Evolutionary conservation across 1,140 invertebrate species (phyloP), one percentile per base, ranked within the genome.

Genomic region (Trachymyrmex cornetzi): DNA sequence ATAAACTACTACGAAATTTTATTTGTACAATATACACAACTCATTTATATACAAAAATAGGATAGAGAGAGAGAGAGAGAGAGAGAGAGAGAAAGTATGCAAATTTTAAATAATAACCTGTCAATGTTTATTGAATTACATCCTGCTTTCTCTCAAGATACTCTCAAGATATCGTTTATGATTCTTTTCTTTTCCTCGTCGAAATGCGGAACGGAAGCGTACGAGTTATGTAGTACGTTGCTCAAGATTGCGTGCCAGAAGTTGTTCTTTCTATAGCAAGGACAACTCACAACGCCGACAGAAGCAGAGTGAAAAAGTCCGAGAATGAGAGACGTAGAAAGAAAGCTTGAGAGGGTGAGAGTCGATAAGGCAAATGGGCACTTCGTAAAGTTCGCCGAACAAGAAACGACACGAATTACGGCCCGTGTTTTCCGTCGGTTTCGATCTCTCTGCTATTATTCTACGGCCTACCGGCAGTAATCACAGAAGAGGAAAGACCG

Each of bases 351-450:
- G 74, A 85, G 74, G 66, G 87, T 87, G 89, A 87, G 85, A 93
- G 89, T 92, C 93, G 92, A 94, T 94, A 94, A 94, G 91, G 86
- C 87, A 91, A 93, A 93, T 92, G 87, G 89, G 87, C 87, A 91
- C 91, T 94, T 92, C 84, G 88, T 91, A 89, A 91, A 92, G 89
- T 94, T 93, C 89, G 87, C 87, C 88, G 90, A 93, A 93, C 91
- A 72, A 91, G 88, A 89, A 91, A 88, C 71, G 87, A 88, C 85
- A 88, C 64, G 84, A 91, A 91, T 91, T 86, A 89, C 66, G 75
- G 48, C 30, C 53, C 44, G 55, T 74, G 80, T 34, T 84, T 16
- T 22, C n/a, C 6, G 44, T 19, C 85, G 61, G 50, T 86, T 66
- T 86, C 69, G 50, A 38, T 72, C 74, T 75, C 55, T 24, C 53